Conservation (phyloP, 2,113 vertebrate genomes). For the Dissostichus mawsoni region DNA sequence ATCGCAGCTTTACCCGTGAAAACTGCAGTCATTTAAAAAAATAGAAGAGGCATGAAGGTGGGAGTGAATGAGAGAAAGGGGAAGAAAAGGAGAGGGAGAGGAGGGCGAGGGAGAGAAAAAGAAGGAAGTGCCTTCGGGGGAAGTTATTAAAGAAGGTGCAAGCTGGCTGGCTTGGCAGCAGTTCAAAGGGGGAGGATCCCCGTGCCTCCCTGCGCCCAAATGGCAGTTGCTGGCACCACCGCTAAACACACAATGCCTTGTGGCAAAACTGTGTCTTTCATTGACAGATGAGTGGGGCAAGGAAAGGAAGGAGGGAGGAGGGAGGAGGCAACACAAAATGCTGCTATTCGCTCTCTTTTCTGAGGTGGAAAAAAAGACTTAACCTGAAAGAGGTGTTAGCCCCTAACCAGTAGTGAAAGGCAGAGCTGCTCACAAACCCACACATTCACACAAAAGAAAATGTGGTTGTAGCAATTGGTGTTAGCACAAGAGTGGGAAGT, state of each 20-base stretch:
- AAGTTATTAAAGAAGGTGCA: constrained; percentile 84
- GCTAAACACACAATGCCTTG: constrained; percentile 87
- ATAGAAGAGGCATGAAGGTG: constrained; percentile 66
- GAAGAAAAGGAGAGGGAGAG: constrained; percentile 40
- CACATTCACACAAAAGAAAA: constrained; percentile 42
- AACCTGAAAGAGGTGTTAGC: constrained; percentile 79
- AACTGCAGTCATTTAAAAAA: constrained; percentile 78
- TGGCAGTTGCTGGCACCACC: constrained; percentile 85
- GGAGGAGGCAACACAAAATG: constrained; percentile 73
- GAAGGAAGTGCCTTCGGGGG: constrained; percentile 81
- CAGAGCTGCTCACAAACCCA: constrained; percentile 31
- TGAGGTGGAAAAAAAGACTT: constrained; percentile 56
- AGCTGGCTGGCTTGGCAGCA: constrained; percentile 83
- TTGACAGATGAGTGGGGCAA: constrained; percentile 78
- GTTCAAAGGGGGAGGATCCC: constrained; percentile 85
- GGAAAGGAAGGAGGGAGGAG: constrained; percentile 62
- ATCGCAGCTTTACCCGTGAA: constrained; percentile 82
- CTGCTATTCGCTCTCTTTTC: constrained; percentile 63
- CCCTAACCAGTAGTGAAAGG: constrained; percentile 68
- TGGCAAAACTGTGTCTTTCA: constrained; percentile 83
- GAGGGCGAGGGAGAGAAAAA: constrained; percentile 63
- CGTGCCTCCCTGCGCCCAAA: constrained; percentile 81
- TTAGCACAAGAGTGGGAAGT: constrained; percentile 39
- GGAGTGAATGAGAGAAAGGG: constrained; percentile 72
- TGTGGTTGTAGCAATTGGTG: constrained; percentile 41